A percentile compares a stretch with the other conserved stretches of the same genome.
These are phyloP conservation scores for Nowickia ferox DNA, from an alignment of 2,888 invertebrate genomes.

Conservation along the genomic window DNA sequence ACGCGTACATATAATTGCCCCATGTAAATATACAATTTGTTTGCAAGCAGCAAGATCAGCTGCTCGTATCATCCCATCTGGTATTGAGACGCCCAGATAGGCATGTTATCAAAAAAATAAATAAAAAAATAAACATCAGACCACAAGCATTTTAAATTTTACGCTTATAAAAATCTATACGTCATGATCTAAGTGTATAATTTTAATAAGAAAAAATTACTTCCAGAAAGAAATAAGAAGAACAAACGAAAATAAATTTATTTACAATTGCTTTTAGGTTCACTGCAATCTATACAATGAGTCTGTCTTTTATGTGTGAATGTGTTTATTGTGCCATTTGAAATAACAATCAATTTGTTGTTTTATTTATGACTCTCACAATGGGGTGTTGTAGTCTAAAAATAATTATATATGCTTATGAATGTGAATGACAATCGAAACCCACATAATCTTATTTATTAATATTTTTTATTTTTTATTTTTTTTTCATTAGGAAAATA, in stretches of 20 bases:
- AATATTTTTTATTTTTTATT: too few relatives aligned
- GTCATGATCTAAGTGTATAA: slow-evolving; percentile 49
- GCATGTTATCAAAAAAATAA: not conserved
- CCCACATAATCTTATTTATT: not conserved
- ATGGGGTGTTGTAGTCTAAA: slow-evolving; percentile 18
- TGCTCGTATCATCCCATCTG: not conserved
- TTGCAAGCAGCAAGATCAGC: not conserved
- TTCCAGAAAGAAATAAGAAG: not conserved
- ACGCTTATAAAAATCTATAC: slow-evolving; percentile 32
- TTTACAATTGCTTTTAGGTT: slow-evolving; percentile 31
- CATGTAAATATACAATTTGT: not conserved
- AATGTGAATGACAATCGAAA: not conserved
- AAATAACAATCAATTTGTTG: slow-evolving; percentile 34
- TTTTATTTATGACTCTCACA: slow-evolving; percentile 35
- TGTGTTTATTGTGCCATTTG: not conserved
- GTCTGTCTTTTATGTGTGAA: slow-evolving; percentile 6
- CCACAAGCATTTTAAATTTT: slow-evolving; percentile 7
- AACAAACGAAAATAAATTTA: slow-evolving; percentile 18
- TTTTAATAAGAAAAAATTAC: slow-evolving; percentile 18
- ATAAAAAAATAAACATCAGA: slow-evolving; percentile 13
- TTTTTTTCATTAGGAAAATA: not conserved
- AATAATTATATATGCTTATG: not conserved
- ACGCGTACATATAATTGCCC: too few relatives aligned
- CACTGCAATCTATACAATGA: not conserved
- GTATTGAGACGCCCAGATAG: not conserved